Percentiles rank a stretch among this genome's conserved stretches.
Evolutionary conservation across 2,113 vertebrate genomes (phyloP).

Genomic region (Gallinago undulata): DNA sequence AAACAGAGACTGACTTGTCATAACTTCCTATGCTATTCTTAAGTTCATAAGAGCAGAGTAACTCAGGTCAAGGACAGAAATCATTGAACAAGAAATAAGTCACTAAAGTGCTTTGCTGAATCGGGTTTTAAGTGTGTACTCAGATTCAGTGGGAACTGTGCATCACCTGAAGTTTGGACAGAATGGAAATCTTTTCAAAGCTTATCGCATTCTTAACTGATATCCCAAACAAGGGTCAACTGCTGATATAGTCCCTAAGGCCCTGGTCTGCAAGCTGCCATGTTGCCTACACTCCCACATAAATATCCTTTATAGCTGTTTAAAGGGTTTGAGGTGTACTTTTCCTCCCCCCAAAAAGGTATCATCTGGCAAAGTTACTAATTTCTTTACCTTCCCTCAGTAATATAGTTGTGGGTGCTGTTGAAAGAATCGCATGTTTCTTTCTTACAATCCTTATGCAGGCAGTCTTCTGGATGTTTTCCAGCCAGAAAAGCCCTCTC

Average conservation of each 20-base stretch:
- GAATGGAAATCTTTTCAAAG: background rate
- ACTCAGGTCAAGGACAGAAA: background rate
- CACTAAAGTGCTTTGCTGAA: background rate
- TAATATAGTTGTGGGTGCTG: background rate
- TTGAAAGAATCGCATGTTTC: background rate
- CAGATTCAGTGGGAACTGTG: background rate
- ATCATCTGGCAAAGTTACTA: background rate
- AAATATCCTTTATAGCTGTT: background rate
- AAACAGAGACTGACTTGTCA: background rate
- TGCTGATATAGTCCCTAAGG: background rate
- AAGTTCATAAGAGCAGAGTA: background rate
- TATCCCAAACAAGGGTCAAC: background rate
- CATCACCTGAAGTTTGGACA: background rate
- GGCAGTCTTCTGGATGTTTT: background rate
- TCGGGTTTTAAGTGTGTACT: background rate
- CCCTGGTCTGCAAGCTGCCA: background rate
- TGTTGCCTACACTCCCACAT: background rate
- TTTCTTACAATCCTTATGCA: background rate
- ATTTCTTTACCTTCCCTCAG: background rate
- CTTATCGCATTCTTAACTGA: background rate
- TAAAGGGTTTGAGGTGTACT: rapidly evolving
- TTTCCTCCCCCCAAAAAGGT: background rate
- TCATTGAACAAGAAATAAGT: background rate
- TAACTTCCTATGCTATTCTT: background rate
- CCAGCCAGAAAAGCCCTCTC: background rate